A percentile compares a stretch with the other conserved stretches of the same genome.
These are phyloP conservation scores for Epizoanthus illoricatus DNA, from an alignment of 92 coral and sea anemone genomes.

Conservation along the genomic window DNA sequence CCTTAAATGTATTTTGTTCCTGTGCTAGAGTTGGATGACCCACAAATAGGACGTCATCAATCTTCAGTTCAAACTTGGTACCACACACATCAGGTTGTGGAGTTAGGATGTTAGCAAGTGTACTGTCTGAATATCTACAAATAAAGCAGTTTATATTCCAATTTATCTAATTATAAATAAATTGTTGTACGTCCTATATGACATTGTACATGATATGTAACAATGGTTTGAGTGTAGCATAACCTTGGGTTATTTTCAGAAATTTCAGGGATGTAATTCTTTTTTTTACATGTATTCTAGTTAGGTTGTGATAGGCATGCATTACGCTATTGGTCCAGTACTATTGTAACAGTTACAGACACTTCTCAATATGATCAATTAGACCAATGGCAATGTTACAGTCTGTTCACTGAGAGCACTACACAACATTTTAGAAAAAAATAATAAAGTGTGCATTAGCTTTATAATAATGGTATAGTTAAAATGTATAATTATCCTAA, in stretches of 20 bases:
- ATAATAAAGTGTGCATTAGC: too few relatives aligned
- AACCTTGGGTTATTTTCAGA: too few relatives aligned
- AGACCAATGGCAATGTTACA: too few relatives aligned
- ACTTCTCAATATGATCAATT: too few relatives aligned
- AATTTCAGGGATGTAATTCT: too few relatives aligned
- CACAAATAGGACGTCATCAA: constrained; percentile 93
- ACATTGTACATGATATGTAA: neutral
- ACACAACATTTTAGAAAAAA: too few relatives aligned
- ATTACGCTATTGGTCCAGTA: too few relatives aligned
- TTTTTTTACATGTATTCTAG: neutral
- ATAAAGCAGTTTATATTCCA: neutral
- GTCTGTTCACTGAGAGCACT: too few relatives aligned
- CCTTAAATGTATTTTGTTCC: constrained; percentile 52
- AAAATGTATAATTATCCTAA: too few relatives aligned
- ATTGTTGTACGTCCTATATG: neutral
- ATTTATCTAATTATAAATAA: neutral
- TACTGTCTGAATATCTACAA: constrained; percentile 87
- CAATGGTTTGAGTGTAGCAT: too few relatives aligned
- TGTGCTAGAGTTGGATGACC: constrained; percentile 86
- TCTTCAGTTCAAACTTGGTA: constrained; percentile 87
- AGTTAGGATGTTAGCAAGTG: constrained; percentile 91
- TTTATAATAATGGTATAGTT: too few relatives aligned
- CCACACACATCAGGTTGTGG: constrained; percentile 92
- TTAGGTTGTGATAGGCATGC: neutral
- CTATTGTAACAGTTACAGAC: too few relatives aligned